Evolutionary conservation across 2,888 invertebrate genomes (phyloP).

Genomic region (Strigamia transsilvanica): DNA sequence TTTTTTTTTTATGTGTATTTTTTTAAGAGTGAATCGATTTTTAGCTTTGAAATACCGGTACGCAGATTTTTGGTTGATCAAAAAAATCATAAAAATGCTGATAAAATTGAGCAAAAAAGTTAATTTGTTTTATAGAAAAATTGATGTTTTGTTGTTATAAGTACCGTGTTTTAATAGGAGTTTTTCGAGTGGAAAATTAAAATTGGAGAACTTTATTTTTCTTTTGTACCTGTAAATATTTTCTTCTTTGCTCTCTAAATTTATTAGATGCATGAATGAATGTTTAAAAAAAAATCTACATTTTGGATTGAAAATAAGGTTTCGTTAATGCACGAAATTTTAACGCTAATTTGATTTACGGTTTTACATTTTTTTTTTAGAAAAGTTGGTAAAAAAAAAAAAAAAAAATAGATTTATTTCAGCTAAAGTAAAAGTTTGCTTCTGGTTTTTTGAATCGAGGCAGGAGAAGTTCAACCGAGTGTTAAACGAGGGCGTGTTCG

Average conservation of each 20-base stretch:
- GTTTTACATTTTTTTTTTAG: background rate
- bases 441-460: constrained; percentile 8
- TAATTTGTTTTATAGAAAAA: too few relatives aligned
- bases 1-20: background rate
- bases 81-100: too few relatives aligned
- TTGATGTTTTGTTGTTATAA: constrained; percentile 21
- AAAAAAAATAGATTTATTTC: background rate
- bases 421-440: constrained; percentile 22
- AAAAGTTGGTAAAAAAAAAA: background rate
- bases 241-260: background rate
- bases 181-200: constrained; percentile 10
- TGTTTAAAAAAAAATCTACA: background rate
- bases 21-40: background rate
- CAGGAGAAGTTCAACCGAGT: constrained; percentile 18
- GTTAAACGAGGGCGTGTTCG: constrained; percentile 5
- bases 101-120: too few relatives aligned
- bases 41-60: background rate
- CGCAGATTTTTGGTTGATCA: too few relatives aligned
- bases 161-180: constrained; percentile 4
- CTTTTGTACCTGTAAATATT: background rate
- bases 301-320: constrained; percentile 14
- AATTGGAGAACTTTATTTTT: background rate
- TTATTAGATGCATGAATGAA: constrained; percentile 10
- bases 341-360: constrained; percentile 1
- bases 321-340: background rate